Conservation (phyloP, 2,888 invertebrate species). For the Endotricha flammealis region DNA sequence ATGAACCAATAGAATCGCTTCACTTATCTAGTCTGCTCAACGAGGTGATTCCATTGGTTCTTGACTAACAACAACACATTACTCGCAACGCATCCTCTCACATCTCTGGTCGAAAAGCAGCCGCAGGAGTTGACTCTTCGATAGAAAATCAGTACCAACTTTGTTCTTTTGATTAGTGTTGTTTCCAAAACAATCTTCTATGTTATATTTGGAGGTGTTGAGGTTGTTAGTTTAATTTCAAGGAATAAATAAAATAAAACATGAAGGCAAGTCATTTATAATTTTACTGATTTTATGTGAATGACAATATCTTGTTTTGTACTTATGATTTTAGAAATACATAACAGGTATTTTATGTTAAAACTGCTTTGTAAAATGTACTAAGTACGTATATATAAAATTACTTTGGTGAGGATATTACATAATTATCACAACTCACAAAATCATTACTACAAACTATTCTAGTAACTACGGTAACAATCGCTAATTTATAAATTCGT, state of each 20-base stretch:
- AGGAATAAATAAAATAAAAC: slow-evolving; percentile 37
- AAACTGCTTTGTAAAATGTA: slow-evolving; percentile 2
- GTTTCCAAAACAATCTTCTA: too few species aligned
- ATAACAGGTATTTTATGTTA: slow-evolving; percentile 16
- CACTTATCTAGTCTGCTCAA: too few species aligned
- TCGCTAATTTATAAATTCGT: slow-evolving; percentile 68
- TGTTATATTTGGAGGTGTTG: too few species aligned
- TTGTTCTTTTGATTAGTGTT: too few species aligned
- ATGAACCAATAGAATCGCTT: too few species aligned
- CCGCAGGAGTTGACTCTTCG: too few species aligned
- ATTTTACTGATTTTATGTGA: slow-evolving; percentile 28
- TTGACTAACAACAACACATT: too few species aligned
- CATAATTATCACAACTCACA: slow-evolving; percentile 44
- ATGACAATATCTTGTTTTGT: slow-evolving; percentile 10
- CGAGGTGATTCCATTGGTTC: too few species aligned
- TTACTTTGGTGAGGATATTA: slow-evolving; percentile 17
- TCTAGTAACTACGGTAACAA: slow-evolving; percentile 68
- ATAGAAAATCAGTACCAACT: too few species aligned
- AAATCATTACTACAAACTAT: slow-evolving; percentile 43
- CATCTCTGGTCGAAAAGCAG: too few species aligned
- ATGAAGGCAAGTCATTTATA: slow-evolving; percentile 28
- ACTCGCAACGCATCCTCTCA: too few species aligned
- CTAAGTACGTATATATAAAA: slow-evolving; percentile 7
- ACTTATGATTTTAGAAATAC: slow-evolving; percentile 11
- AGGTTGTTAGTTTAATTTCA: too few species aligned